phyloP scores from a whole-genome alignment of 2,113 vertebrate species.

The Melanotaenia duboulayi region DNA sequence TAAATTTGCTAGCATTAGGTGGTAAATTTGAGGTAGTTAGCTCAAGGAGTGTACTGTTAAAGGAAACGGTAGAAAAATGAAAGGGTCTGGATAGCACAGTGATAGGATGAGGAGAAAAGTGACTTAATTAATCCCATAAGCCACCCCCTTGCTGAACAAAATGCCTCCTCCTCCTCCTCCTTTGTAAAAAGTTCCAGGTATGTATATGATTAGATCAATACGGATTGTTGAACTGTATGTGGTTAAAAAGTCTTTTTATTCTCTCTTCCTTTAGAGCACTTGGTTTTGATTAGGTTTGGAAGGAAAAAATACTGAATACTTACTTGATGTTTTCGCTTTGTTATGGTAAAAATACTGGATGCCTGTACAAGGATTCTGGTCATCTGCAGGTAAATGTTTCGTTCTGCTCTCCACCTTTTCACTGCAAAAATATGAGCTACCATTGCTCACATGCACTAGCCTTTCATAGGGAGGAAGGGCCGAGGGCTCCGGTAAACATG shows the following conservation, averaged over 20 bases:
- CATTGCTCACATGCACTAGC: no score
- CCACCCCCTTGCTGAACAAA: no score
- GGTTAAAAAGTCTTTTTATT: background rate
- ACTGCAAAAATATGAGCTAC: no score
- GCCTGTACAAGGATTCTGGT: background rate
- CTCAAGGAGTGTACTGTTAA: conserved; percentile 36
- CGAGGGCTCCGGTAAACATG: no score
- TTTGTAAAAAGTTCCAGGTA: background rate
- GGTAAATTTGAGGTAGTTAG: conserved; percentile 49
- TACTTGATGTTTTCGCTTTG: background rate
- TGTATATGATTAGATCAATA: background rate
- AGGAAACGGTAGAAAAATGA: conserved; percentile 32
- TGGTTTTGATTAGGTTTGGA: no score
- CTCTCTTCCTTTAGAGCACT: background rate
- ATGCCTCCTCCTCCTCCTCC: background rate
- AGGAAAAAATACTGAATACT: background rate
- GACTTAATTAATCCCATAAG: background rate
- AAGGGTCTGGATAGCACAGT: conserved; percentile 5
- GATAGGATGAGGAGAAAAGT: conserved; percentile 11
- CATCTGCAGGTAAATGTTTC: no score
- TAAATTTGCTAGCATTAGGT: conserved; percentile 48
- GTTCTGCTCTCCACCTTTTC: no score
- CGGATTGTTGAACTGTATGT: background rate
- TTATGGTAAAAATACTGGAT: background rate
- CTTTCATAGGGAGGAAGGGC: no score